phyloP scores from a whole-genome alignment of 2,113 vertebrate genomes.

The Quiscalus mexicanus region DNA sequence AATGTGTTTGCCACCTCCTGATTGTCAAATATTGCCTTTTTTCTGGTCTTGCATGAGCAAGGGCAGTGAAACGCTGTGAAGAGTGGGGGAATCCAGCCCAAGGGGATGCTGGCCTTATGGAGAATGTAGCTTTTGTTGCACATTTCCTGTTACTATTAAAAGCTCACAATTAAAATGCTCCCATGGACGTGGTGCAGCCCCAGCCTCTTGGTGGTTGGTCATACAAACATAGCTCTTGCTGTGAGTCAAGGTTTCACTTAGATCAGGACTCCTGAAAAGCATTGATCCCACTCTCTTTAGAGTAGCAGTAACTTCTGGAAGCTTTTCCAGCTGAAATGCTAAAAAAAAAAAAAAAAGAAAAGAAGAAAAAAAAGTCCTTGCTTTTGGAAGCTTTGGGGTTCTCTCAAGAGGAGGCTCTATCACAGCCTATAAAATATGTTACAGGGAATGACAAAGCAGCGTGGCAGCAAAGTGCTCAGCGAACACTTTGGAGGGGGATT shows the following conservation, averaged over 20 bases:
- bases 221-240: background rate
- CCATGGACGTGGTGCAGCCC: rapidly evolving
- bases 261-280: background rate
- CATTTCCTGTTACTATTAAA: rapidly evolving
- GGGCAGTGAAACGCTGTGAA: rapidly evolving
- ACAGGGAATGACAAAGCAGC: background rate
- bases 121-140: background rate
- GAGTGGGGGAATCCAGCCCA: background rate
- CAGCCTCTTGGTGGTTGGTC: rapidly evolving
- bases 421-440: background rate
- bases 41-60: background rate
- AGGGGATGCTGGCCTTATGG: background rate
- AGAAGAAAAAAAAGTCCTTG: background rate
- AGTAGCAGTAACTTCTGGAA: background rate
- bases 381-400: background rate
- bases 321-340: background rate
- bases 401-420: background rate
- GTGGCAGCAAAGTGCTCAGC: background rate
- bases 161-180: background rate
- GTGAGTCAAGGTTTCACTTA: background rate
- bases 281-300: background rate
- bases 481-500: background rate
- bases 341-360: background rate
- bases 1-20: background rate
- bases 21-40: background rate